Evolutionary conservation across 2,888 invertebrate genomes (phyloP).

Genomic region (Meteorus colon): DNA sequence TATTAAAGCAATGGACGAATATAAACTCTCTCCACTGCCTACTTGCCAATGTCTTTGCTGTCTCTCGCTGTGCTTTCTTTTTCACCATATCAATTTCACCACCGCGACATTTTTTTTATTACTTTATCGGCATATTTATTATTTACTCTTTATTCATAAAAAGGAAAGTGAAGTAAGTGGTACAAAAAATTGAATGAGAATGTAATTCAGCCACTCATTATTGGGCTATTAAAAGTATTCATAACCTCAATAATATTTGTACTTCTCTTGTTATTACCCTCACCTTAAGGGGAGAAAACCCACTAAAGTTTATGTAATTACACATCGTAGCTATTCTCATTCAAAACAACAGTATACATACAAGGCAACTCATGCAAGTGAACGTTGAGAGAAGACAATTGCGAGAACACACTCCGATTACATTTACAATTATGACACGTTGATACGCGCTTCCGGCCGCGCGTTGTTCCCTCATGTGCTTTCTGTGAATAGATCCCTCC

Average conservation of each 20-base stretch:
- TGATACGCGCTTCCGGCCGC: conserved; percentile 58
- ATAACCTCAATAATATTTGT: not conserved
- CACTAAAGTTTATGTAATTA: conserved; percentile 28
- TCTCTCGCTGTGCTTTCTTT: conserved; percentile 57
- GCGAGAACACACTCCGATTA: conserved; percentile 60
- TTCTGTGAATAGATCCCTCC: conserved; percentile 57
- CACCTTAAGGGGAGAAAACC: not conserved
- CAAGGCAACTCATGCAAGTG: conserved; percentile 12
- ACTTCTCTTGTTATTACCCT: not conserved
- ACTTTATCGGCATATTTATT: conserved; percentile 32
- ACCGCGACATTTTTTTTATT: conserved; percentile 44
- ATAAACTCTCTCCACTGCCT: conserved; percentile 51
- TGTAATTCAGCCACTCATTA: not conserved
- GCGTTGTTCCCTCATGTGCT: conserved; percentile 45
- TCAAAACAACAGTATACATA: conserved; percentile 27
- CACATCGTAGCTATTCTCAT: conserved; percentile 29
- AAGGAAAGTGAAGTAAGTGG: not conserved
- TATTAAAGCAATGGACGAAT: conserved; percentile 66
- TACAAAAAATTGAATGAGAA: not conserved
- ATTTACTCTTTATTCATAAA: conserved; percentile 11
- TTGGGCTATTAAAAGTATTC: not conserved
- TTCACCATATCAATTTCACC: conserved; percentile 45
- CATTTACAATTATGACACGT: conserved; percentile 65
- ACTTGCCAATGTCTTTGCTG: not conserved
- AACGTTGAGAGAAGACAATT: conserved; percentile 53